phyloP scores from a whole-genome alignment of 2,113 vertebrate species.

The Pseudonaja textilis region DNA sequence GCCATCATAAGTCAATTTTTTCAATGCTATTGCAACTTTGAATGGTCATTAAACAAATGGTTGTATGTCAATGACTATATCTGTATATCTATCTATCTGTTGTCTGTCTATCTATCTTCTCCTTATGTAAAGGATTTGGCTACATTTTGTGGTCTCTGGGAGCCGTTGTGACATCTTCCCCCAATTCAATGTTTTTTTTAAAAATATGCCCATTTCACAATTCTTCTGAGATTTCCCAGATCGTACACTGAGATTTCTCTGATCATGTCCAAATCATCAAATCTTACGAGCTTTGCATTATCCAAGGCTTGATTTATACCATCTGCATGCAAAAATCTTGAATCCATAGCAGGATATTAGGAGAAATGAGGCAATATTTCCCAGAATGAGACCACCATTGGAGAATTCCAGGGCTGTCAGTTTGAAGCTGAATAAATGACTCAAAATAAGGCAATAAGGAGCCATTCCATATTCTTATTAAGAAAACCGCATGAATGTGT shows the following conservation, averaged over 20 bases:
- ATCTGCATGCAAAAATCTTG: slow-evolving; percentile 30
- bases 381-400: slow-evolving; percentile 37
- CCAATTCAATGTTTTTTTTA: background rate
- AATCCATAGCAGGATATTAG: slow-evolving; percentile 49
- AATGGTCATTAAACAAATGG: too few species aligned
- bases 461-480: background rate
- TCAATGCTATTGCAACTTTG: background rate
- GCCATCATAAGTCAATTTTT: background rate
- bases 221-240: background rate
- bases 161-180: background rate
- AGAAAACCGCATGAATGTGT: background rate
- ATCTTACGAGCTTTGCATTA: background rate
- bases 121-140: background rate
- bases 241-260: background rate
- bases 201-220: background rate
- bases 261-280: background rate
- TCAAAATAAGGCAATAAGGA: background rate
- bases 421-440: background rate
- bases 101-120: too few species aligned
- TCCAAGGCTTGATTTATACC: background rate
- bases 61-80: too few species aligned
- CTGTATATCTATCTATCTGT: too few species aligned
- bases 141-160: background rate
- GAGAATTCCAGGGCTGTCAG: background rate
- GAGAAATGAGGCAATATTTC: slow-evolving; percentile 51